Conservation (phyloP, 2,113 vertebrate species). For the Baryphthengus martii region DNA sequence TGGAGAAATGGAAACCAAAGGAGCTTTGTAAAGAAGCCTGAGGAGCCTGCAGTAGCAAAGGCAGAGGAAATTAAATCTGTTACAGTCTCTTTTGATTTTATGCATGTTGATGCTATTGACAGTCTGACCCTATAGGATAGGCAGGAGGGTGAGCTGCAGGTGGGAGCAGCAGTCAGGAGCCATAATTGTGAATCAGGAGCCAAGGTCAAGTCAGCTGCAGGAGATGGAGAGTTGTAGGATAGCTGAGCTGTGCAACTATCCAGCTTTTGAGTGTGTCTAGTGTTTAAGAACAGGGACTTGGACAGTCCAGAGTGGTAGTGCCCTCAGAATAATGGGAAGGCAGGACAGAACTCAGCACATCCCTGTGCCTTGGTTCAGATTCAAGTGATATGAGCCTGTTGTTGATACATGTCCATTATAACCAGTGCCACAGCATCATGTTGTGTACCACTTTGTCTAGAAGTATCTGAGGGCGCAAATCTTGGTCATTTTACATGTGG, state of each 20-base stretch:
- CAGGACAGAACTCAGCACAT: neutral
- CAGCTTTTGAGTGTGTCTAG: neutral
- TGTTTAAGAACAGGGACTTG: neutral
- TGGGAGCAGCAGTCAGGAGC: neutral
- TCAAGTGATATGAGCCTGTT: neutral
- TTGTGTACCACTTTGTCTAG: neutral
- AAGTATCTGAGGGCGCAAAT: neutral
- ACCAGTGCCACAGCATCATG: fast-evolving
- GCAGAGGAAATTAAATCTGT: neutral
- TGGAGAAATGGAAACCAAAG: neutral
- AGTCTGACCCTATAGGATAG: neutral
- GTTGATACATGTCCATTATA: neutral
- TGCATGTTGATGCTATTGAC: neutral
- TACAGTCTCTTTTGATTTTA: neutral
- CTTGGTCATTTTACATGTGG: neutral
- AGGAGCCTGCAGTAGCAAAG: neutral
- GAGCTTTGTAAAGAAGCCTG: neutral
- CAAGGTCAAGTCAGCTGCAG: neutral
- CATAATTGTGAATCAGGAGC: neutral
- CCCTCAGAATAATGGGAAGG: neutral
- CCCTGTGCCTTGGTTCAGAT: neutral
- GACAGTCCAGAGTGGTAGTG: neutral
- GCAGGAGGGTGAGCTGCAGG: neutral
- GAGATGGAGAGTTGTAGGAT: neutral
- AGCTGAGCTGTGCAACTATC: neutral